Evolutionary conservation across 2,888 invertebrate species (phyloP).

Genomic region (Parapristionchus giblindavisi): DNA sequence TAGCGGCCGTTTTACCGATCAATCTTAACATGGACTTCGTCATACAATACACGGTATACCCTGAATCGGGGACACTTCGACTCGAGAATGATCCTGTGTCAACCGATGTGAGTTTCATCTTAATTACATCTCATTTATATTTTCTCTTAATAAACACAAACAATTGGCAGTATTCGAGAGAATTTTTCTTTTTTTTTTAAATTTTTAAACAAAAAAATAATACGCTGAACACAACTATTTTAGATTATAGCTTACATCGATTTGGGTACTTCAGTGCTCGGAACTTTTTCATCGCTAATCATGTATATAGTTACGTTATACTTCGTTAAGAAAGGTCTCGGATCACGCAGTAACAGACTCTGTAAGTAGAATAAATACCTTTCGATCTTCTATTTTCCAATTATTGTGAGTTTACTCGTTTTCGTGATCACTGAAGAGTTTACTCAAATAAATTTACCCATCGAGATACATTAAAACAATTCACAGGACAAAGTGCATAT

Average conservation of each 20-base stretch:
- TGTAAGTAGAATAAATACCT: not conserved
- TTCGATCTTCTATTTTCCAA: not conserved
- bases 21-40: constrained; percentile 28
- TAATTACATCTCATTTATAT: not conserved
- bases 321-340: constrained; percentile 10
- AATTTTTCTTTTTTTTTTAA: not conserved
- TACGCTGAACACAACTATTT: not conserved
- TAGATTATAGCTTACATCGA: constrained; percentile 35
- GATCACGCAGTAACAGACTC: not conserved
- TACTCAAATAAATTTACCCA: too few relatives aligned
- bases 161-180: too few relatives aligned
- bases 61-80: constrained; percentile 35
- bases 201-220: not conserved
- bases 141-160: too few relatives aligned
- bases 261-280: constrained; percentile 21
- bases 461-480: too few relatives aligned
- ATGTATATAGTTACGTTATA: constrained; percentile 35
- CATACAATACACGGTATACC: constrained; percentile 16
- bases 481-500: too few relatives aligned
- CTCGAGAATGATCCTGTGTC: constrained; percentile 38
- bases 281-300: constrained; percentile 17
- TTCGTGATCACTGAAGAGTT: too few relatives aligned
- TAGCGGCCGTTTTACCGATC: constrained; percentile 37
- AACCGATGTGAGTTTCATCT: constrained; percentile 30
- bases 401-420: too few relatives aligned